These are phyloP conservation scores for Ostrea denselamellosa DNA, from an alignment of 1,140 invertebrate species.

Conservation along the genomic window DNA sequence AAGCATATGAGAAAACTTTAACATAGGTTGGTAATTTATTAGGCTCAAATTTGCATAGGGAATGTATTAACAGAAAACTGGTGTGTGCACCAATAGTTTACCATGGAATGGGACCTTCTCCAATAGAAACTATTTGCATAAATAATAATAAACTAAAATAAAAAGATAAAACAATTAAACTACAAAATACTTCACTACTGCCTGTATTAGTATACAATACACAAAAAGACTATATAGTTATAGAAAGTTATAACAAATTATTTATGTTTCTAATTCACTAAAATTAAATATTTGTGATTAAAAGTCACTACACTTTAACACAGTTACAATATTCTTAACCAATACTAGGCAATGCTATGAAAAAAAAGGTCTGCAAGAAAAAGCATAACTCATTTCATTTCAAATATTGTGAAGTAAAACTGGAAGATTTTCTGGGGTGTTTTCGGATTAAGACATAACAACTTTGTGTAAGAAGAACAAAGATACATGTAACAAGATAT, in stretches of 20 bases:
- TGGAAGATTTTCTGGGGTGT: constrained; percentile 9
- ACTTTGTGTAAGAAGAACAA: constrained; percentile 14
- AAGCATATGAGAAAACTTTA: background rate
- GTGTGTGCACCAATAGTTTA: constrained; percentile 1
- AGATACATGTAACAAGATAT: constrained; percentile 15
- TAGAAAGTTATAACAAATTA: background rate
- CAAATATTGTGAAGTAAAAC: background rate
- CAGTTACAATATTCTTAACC: background rate
- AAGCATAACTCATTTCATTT: constrained; percentile 7
- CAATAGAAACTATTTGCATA: constrained; percentile 26
- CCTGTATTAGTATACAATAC: background rate
- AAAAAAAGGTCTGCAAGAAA: constrained; percentile 17
- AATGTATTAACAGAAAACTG: constrained; percentile 5
- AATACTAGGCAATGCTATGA: background rate
- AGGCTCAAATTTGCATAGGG: constrained; percentile 24
- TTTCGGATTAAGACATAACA: constrained; percentile 34
- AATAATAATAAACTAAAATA: background rate
- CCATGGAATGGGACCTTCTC: constrained; percentile 21
- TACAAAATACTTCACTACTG: background rate
- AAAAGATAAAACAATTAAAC: background rate
- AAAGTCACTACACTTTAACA: background rate
- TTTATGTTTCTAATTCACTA: background rate
- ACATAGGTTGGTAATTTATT: background rate
- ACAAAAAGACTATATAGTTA: background rate
- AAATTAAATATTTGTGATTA: too few relatives aligned